A percentile compares a stretch with the other conserved stretches of the same genome.
phyloP scores from a whole-genome alignment of 2,113 vertebrate genomes.

The Elgaria multicarinata region DNA sequence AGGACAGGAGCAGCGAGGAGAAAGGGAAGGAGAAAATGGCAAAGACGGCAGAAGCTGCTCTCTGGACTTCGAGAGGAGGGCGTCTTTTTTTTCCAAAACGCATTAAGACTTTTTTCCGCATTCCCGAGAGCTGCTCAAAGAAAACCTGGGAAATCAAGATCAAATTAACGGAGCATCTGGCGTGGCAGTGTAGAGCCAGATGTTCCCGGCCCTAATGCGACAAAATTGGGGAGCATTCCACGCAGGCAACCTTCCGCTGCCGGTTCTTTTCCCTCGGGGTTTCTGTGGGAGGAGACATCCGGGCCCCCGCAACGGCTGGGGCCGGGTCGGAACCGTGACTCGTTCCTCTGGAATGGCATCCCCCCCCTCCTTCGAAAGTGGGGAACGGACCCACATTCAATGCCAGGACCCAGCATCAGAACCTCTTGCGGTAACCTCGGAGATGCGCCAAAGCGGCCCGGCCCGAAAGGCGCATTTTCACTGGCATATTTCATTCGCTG shows the following conservation, averaged over 20 bases:
- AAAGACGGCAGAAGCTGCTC: neutral
- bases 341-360: neutral
- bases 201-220: neutral
- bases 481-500: neutral
- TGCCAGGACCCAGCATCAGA: neutral
- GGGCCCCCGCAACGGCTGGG: fast-evolving
- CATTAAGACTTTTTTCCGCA: neutral
- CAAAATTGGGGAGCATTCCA: neutral
- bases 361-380: no score
- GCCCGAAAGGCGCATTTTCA: neutral
- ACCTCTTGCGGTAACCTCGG: neutral
- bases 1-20: neutral
- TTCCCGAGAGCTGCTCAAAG: neutral
- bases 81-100: neutral
- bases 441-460: neutral
- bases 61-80: neutral
- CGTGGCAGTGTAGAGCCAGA: constrained; percentile 9
- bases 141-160: constrained; percentile 16
- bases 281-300: neutral
- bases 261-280: neutral
- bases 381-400: neutral
- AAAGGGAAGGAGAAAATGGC: neutral
- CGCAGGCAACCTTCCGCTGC: neutral
- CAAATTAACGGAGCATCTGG: constrained; percentile 25
- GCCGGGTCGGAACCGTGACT: no score